Evolutionary conservation across 1,140 invertebrate species (phyloP).

Genomic region (Heterodera schachtii): DNA sequence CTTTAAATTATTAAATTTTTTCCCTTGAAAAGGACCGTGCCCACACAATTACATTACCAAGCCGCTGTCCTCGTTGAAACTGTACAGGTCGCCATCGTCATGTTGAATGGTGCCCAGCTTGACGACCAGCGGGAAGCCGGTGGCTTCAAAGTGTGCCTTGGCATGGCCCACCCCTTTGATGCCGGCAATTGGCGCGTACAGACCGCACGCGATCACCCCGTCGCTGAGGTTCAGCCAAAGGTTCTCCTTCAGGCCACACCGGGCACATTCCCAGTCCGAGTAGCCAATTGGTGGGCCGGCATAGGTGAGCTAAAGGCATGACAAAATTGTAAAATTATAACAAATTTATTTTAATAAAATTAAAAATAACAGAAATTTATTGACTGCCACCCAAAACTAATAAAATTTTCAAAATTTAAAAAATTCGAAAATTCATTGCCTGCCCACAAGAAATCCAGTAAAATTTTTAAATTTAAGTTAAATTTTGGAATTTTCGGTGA

Average conservation of each 20-base stretch:
- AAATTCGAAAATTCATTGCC: too few species aligned
- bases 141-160: slow-evolving; percentile 79
- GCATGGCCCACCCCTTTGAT: slow-evolving; percentile 14
- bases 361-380: too few species aligned
- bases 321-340: slow-evolving; percentile 14
- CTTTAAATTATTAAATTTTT: too few species aligned
- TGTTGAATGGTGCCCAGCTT: slow-evolving; percentile 71
- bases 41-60: too few species aligned
- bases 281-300: slow-evolving; percentile 37
- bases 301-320: slow-evolving; percentile 33
- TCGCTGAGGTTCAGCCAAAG: slow-evolving; percentile 94
- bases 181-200: slow-evolving; percentile 69
- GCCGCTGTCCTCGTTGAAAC: slow-evolving; percentile 78
- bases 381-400: too few species aligned
- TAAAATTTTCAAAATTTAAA: too few species aligned
- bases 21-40: too few species aligned
- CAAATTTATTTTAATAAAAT: slow-evolving; percentile 22
- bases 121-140: slow-evolving; percentile 85
- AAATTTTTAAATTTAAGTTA: too few species aligned
- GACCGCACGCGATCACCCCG: slow-evolving; percentile 88
- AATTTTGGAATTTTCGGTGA: too few species aligned
- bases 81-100: slow-evolving; percentile 78
- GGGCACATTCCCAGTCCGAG: slow-evolving; percentile 66
- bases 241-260: slow-evolving; percentile 90
- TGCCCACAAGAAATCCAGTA: too few species aligned